phyloP scores from a whole-genome alignment of 2,888 invertebrate genomes.

The Andrena dorsata region DNA sequence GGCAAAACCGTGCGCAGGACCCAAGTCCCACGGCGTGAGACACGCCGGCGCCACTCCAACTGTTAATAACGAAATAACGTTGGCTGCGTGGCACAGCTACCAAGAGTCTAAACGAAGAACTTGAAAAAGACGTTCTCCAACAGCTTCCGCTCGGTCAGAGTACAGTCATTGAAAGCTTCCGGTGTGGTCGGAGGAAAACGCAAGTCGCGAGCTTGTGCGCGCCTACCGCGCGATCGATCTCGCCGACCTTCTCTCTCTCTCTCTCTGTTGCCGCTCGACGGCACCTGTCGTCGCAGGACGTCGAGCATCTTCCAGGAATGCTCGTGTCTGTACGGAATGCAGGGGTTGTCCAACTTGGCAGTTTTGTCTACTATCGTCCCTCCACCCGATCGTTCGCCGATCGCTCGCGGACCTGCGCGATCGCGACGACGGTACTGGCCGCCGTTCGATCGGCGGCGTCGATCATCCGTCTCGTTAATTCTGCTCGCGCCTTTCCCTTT shows the following conservation, averaged over 20 bases:
- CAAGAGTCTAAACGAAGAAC: not conserved
- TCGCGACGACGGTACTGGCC: not conserved
- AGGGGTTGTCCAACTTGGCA: slow-evolving; percentile 72
- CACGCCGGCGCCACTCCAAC: too few relatives aligned
- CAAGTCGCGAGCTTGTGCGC: slow-evolving; percentile 21
- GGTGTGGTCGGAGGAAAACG: slow-evolving; percentile 29
- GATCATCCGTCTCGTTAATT: not conserved
- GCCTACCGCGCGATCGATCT: slow-evolving; percentile 4
- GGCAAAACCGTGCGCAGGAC: too few relatives aligned
- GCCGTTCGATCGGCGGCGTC: not conserved
- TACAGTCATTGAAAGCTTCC: slow-evolving; percentile 61
- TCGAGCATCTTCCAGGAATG: slow-evolving; percentile 45
- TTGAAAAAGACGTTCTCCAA: slow-evolving; percentile 5
- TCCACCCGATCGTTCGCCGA: not conserved
- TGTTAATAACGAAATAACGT: not conserved
- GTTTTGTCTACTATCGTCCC: slow-evolving; percentile 60
- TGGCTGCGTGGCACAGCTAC: not conserved
- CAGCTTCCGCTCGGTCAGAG: slow-evolving; percentile 30
- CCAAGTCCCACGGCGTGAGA: too few relatives aligned
- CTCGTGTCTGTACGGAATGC: slow-evolving; percentile 67
- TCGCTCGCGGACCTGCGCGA: slow-evolving; percentile 6
- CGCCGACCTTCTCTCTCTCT: not conserved
- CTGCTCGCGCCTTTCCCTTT: not conserved
- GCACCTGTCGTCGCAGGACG: slow-evolving; percentile 39
- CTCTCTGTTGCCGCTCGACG: not conserved